Percentiles rank a stretch among this genome's conserved stretches.
Evolutionary conservation across 2,113 vertebrate genomes (phyloP).

Genomic region (Peromyscus maniculatus): DNA sequence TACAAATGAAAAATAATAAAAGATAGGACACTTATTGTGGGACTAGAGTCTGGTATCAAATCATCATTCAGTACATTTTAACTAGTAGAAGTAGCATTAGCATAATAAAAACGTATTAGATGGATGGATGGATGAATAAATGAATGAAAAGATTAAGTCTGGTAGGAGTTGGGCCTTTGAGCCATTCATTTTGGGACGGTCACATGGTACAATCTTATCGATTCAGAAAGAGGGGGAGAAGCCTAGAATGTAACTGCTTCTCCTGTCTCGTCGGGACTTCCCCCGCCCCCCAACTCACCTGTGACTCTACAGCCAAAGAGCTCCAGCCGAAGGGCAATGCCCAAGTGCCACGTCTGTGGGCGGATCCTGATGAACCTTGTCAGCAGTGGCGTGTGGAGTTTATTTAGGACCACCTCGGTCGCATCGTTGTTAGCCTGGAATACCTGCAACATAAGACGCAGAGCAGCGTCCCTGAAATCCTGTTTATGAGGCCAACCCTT

Average conservation of each 20-base stretch:
- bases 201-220: fast-evolving
- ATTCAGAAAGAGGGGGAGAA: conserved; percentile 1
- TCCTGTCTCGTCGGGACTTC: fast-evolving
- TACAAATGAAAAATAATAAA: neutral
- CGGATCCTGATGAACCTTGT: conserved; percentile 95
- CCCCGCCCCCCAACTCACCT: conserved; percentile 85
- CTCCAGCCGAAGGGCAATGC: conserved; percentile 96
- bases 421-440: conserved; percentile 96
- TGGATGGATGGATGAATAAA: neutral
- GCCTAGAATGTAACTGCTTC: neutral
- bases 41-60: neutral
- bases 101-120: neutral
- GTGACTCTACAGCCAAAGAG: conserved; percentile 98
- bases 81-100: neutral
- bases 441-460: conserved; percentile 84
- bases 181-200: neutral
- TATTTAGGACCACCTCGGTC: conserved; percentile 96
- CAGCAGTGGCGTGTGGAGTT: conserved; percentile 94
- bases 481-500: fast-evolving
- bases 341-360: conserved; percentile 95
- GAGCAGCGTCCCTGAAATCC: fast-evolving
- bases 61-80: neutral
- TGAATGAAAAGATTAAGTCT: neutral
- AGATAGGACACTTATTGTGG: neutral
- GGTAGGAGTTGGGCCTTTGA: neutral